Conservation (phyloP, 2,797 vertebrate species). For the Halcyon badia region DNA sequence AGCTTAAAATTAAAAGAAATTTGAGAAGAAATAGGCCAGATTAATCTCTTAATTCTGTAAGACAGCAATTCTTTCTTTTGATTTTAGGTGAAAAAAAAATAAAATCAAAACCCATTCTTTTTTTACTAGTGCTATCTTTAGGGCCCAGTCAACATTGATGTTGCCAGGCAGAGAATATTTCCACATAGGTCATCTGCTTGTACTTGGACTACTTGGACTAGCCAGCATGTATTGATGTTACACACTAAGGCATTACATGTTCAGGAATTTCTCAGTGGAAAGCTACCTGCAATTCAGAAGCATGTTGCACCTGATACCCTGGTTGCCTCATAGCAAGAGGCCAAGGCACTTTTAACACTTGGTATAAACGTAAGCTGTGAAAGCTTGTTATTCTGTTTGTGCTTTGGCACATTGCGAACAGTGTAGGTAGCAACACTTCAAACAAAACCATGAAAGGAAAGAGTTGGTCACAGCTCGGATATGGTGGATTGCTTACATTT, state of each 20-base stretch:
- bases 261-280: background rate
- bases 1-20: conserved; percentile 35
- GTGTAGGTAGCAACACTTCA: background rate
- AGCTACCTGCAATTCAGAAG: background rate
- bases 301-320: background rate
- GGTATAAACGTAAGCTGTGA: background rate
- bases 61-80: background rate
- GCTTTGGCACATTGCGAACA: background rate
- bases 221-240: background rate
- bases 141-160: fast-evolving
- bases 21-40: background rate
- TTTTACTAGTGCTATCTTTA: background rate
- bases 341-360: background rate
- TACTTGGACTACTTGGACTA: background rate
- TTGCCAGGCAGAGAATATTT: background rate
- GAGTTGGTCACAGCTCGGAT: background rate
- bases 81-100: background rate
- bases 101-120: background rate
- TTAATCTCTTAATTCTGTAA: background rate
- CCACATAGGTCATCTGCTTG: background rate
- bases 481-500: background rate
- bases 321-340: background rate
- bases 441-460: background rate
- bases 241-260: background rate
- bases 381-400: background rate